Base-by-base conservation (phyloP, 1,140 invertebrate genomes). In the Ips typographus region DNA sequence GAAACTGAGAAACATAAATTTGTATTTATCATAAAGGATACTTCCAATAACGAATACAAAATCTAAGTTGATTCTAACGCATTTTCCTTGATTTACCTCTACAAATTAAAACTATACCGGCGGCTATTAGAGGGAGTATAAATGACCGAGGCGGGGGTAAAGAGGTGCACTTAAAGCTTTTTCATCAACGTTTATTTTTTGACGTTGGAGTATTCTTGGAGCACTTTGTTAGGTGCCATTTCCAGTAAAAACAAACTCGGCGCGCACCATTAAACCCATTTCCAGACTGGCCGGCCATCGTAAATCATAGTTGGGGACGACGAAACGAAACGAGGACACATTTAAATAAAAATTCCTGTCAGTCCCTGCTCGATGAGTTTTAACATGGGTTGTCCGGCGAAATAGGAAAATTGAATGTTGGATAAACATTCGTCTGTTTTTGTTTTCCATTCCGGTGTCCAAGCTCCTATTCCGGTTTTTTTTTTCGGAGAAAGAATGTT, bases 341-440 rank as follows among this genome's bases (percentile, higher is more conserved):
- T 69, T 69, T 58, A 69, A 69, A 69, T 69, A 62, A 56, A 68
- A 69, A 69, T 56, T 57, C 52, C 59, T 67, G 65, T 67, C 65
- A 59, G 63, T 56, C 59, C 52, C 59, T 67, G 65, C 60, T 57
- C 47, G 41, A 57, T 49, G 64, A 65, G 52, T 47, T 57, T 57
- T 47, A 47, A 40, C 55, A 47, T 41, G 62, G 62, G 51, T 43
- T 56, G 51, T 53, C 52, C 62, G 39, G n/a, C 49, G 47, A 65
- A 65, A 56, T 65, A 39, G 64, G 64, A 65, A 65, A 65, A 65
- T 65, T 65, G 52, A 65, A 57, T 65, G 53, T 57, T 57, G 53
- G 55, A 65, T 65, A 65, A 65, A 57, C 44, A 62, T 36, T 62
- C 44, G 43, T 58, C 40, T 8, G 38, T 56, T 58, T 58, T 62